A percentile compares a stretch with the other conserved stretches of the same genome.
These are phyloP conservation scores for Odontothrips loti DNA, from an alignment of 2,888 invertebrate genomes.

Conservation along the genomic window DNA sequence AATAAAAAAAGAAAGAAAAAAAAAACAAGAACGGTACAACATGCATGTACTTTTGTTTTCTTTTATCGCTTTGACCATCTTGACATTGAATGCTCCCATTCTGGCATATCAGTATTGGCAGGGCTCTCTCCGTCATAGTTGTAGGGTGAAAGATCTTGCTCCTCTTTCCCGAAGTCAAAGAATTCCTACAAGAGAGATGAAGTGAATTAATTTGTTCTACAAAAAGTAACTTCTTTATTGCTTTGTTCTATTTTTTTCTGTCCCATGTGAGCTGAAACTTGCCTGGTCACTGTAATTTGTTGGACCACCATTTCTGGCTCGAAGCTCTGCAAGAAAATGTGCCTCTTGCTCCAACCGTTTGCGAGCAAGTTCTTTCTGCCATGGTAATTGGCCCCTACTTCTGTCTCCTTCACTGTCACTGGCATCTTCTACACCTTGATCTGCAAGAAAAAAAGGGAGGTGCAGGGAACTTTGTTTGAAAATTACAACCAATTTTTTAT, in stretches of 20 bases:
- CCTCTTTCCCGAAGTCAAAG: background rate
- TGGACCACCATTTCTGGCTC: slow-evolving; percentile 1
- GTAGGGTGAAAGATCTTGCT: background rate
- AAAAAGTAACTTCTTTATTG: background rate
- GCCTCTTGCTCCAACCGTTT: background rate
- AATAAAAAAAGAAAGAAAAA: background rate
- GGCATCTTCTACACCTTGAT: background rate
- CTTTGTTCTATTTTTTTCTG: background rate
- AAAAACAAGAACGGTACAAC: background rate
- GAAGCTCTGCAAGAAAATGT: background rate
- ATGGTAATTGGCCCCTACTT: background rate
- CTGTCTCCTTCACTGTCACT: slow-evolving; percentile 11
- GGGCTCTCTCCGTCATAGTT: background rate
- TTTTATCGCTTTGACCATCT: background rate
- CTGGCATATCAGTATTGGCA: background rate
- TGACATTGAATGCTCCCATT: background rate
- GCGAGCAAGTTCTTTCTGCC: background rate
- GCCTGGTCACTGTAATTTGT: background rate
- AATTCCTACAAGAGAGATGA: background rate
- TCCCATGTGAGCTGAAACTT: background rate
- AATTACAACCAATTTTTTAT: background rate
- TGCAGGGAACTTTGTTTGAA: background rate
- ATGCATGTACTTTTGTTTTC: background rate
- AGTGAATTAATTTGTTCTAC: background rate
- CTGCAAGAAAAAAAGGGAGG: background rate